A percentile compares a stretch with the other conserved stretches of the same genome.
These are phyloP conservation scores for Drosophila sordidapex DNA, from an alignment of 2,888 invertebrate genomes.

Conservation along the genomic window DNA sequence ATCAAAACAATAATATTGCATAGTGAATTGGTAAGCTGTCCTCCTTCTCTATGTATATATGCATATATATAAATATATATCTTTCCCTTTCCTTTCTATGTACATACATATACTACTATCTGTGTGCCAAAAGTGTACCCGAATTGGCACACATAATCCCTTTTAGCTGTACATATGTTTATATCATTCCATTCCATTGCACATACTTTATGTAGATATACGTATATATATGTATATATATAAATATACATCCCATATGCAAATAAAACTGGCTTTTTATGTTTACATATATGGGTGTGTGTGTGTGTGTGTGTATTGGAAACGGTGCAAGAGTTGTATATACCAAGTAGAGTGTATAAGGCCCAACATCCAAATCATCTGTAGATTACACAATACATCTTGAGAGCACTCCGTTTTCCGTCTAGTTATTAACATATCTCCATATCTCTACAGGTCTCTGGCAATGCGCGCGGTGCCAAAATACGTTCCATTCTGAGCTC, in stretches of 20 bases:
- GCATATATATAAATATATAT: neutral
- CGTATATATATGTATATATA: neutral
- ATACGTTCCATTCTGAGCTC: conserved; percentile 94
- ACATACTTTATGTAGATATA: neutral
- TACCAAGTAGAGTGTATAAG: conserved; percentile 22
- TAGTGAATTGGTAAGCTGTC: conserved; percentile 18
- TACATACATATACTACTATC: conserved; percentile 1
- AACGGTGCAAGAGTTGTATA: conserved; percentile 45
- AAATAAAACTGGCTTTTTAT: conserved; percentile 19
- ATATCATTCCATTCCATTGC: neutral
- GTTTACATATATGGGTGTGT: neutral
- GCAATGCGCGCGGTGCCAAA: conserved; percentile 92
- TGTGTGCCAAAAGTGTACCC: neutral
- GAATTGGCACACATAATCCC: neutral
- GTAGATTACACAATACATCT: conserved; percentile 37
- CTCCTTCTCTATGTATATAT: neutral
- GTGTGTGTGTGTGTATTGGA: conserved; percentile 7
- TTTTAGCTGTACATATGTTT: conserved; percentile 15
- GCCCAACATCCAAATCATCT: conserved; percentile 36
- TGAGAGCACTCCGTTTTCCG: neutral
- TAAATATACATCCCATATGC: conserved; percentile 1
- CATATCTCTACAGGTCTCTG: conserved; percentile 81
- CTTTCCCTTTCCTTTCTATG: conserved; percentile 9
- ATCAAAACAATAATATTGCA: conserved; percentile 4
- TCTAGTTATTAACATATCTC: conserved; percentile 16